Evolutionary conservation across 53 echinoderm and acorn worm species (phyloP), one percentile per base, ranked within the genome.

Genomic region (Echinometra lucunter): DNA sequence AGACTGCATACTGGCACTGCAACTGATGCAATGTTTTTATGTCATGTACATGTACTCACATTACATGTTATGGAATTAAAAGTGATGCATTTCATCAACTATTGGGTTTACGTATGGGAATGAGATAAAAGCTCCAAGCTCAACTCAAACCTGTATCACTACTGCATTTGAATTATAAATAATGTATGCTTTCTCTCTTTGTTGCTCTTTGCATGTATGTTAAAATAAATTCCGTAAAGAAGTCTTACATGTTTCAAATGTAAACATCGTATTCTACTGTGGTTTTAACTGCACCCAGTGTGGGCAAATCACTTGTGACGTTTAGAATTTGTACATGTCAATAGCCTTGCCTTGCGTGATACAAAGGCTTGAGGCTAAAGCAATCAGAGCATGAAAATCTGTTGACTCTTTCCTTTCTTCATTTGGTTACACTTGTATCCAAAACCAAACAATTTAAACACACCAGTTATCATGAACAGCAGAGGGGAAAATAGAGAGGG

Each of bases 401-500:
- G 28, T 85, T 85, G 47, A 85, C 85, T 85, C 30, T 85, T 28
- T 49, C 85, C 85, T 85, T 85, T 85, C 28, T 85, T 85, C 49
- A 49, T 49, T 37, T 25, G 49, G 47, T 85, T 28, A 85, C 85
- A 85, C 85, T 85, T 85, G 85, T 49, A 85, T 85, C 49, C 49
- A 85, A n/a, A 49, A 10, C 28, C 85, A 85, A 49, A 85, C 85
- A 10, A 49, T 85, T 19, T 27, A 45, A 47, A 85, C 49, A n/a
- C 1, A 6, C 45, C 63, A 21, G 19, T 63, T 85, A 0, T 85
- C n/a, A 47, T 45, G 45, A 47, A 12, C 45, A 27, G 0, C 6
- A 12, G 45, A 85, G 13, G 9, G 28, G 85, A 49, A 49, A 47
- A 49, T 49, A 53, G 49, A 78, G 81, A 28, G 47, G 16, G 1